Percentiles rank a stretch among this genome's conserved stretches.
phyloP scores from a whole-genome alignment of 2,797 vertebrate genomes.

The Cheirogaleus major region DNA sequence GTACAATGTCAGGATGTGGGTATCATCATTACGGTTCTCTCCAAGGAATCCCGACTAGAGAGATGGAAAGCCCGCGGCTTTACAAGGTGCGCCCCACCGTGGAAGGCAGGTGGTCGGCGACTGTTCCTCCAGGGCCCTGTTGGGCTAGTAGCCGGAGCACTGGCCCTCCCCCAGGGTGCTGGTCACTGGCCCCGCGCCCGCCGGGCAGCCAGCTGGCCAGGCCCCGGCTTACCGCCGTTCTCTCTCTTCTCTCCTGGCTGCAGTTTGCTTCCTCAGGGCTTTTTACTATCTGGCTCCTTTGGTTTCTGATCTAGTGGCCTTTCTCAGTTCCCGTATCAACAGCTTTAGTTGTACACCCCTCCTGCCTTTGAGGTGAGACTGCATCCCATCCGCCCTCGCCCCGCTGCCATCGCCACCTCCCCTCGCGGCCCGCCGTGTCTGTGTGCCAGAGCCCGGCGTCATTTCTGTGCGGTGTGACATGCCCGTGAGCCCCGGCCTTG shows the following conservation, averaged over 20 bases:
- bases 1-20: neutral
- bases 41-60: neutral
- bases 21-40: neutral
- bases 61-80: neutral
- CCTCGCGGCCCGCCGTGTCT: neutral
- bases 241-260: constrained; percentile 84
- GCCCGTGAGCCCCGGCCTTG: constrained; percentile 35
- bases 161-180: neutral
- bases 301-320: constrained; percentile 99
- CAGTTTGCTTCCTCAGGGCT: constrained; percentile 92
- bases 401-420: constrained; percentile 9
- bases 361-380: constrained; percentile 99
- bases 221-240: constrained; percentile 82
- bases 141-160: neutral
- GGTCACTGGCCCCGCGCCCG: neutral
- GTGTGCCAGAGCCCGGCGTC: neutral
- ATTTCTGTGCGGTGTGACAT: constrained; percentile 58
- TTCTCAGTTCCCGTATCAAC: constrained; percentile 98
- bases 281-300: constrained; percentile 99
- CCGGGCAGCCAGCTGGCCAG: neutral
- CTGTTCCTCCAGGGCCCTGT: neutral
- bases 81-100: rapidly evolving
- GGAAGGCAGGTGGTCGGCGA: neutral
- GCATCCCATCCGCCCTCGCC: neutral
- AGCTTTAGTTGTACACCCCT: constrained; percentile 95